These are phyloP conservation scores for Phyllopteryx taeniolatus DNA, from an alignment of 2,113 vertebrate species.

Conservation along the genomic window DNA sequence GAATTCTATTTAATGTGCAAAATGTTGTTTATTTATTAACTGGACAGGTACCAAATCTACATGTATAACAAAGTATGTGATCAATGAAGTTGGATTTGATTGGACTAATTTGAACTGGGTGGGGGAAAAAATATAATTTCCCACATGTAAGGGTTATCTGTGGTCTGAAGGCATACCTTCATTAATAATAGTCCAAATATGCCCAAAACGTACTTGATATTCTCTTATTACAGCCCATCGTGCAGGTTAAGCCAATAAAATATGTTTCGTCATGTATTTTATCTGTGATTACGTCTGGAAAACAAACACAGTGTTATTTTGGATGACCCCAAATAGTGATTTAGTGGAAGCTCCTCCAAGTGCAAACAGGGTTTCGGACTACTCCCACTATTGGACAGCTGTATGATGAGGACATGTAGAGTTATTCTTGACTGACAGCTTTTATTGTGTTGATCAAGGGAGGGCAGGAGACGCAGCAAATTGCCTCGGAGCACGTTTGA, in stretches of 20 bases:
- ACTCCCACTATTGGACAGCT: constrained; percentile 60
- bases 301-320: constrained; percentile 12
- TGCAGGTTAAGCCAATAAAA: background rate
- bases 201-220: background rate
- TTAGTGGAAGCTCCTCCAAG: constrained; percentile 47
- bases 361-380: constrained; percentile 55
- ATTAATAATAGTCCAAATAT: background rate
- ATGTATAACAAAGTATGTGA: too few relatives aligned
- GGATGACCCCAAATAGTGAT: background rate
- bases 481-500: constrained; percentile 11
- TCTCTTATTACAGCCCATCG: background rate
- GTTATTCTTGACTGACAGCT: constrained; percentile 17
- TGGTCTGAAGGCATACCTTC: background rate
- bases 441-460: constrained; percentile 47
- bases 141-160: background rate
- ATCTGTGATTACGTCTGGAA: constrained; percentile 6
- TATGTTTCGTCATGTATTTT: background rate
- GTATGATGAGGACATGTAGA: constrained; percentile 23
- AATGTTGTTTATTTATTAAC: too few relatives aligned
- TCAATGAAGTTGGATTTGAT: background rate
- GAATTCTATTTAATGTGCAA: too few relatives aligned
- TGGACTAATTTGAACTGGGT: background rate
- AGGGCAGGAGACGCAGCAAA: constrained; percentile 22
- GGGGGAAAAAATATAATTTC: background rate
- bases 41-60: too few relatives aligned